Evolutionary conservation across 2,888 invertebrate species (phyloP), one percentile per base, ranked within the genome.

Genomic region (Trichopria drosophilae): DNA sequence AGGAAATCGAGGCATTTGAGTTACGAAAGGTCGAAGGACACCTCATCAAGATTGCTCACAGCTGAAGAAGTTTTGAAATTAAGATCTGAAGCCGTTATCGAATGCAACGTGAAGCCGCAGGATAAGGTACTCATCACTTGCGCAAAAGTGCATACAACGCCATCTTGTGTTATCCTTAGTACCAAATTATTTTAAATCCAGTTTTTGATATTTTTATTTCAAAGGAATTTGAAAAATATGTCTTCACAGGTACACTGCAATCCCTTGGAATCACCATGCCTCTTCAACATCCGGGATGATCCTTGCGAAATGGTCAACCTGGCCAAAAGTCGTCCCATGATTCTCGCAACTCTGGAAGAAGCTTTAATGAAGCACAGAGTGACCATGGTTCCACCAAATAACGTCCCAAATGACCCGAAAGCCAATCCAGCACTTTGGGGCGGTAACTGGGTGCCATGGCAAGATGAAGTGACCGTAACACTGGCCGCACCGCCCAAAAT

Each of bases 401-500:
- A 81, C 51, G 59, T 76, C 1, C 75, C 77, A 1, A 61, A 68
- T 1, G 79, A 80, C 56, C 70, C 75, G 0, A 72, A 71, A 2
- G 78, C 80, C 1, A 76, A 84, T 71, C 84, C 84, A 0, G 60
- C 61, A 0, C 59, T 73, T 5, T 82, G 81, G 76, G 78, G 81
- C 42, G 76, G 78, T 41, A 78, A 79, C 0, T 85, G 84, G 84
- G 76, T 77, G 1, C 78, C 75, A 58, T 84, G 84, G 84, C 69
- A 75, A 60, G 82, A 83, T 26, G n/a, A 9, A 6, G 43, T 23
- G n/a, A 39, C 31, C 23, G 34, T 7, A n/a, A 34, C 31, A 18
- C 18, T 7, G 1, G 6, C 44, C 12, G 26, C 41, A 12, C 42
- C 51, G 7, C 46, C 47, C 15, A 36, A 26, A n/a, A 15, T 65